These are phyloP conservation scores for Cosmia trapezina DNA, from an alignment of 2,888 invertebrate genomes.

Conservation along the genomic window DNA sequence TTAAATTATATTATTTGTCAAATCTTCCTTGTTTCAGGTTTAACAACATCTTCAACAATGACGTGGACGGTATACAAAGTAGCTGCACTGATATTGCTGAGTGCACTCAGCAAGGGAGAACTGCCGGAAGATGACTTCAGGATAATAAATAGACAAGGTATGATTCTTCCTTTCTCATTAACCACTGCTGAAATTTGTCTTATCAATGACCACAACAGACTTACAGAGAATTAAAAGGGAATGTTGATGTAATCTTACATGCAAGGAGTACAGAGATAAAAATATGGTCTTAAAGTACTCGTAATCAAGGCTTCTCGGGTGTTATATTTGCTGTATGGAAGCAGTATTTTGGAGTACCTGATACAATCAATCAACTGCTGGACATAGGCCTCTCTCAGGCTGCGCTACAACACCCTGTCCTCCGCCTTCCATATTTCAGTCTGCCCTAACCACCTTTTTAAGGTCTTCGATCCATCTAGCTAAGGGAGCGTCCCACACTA, in stretches of 20 bases:
- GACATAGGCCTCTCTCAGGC: no score
- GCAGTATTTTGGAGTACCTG: background rate
- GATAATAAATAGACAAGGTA: conserved; percentile 88
- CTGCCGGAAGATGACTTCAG: conserved; percentile 88
- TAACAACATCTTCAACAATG: conserved; percentile 56
- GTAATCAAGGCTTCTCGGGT: background rate
- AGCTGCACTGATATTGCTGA: conserved; percentile 79
- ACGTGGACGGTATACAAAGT: conserved; percentile 80
- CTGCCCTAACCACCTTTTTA: no score
- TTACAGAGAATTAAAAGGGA: background rate
- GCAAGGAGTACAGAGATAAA: background rate
- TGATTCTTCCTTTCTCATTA: background rate
- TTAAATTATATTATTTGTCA: no score
- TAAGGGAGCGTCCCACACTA: no score
- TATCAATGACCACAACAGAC: background rate
- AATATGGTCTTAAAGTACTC: background rate
- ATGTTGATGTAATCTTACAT: background rate
- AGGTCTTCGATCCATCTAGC: no score
- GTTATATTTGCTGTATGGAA: background rate
- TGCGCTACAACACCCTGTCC: no score
- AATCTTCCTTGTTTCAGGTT: conserved; percentile 73
- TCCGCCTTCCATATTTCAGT: no score
- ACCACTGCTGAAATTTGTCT: background rate
- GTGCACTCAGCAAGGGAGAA: conserved; percentile 82
- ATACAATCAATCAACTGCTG: no score